Evolutionary conservation across 2,797 vertebrate species (phyloP), one percentile per base, ranked within the genome.

Genomic region (Etheostoma perlongum): DNA sequence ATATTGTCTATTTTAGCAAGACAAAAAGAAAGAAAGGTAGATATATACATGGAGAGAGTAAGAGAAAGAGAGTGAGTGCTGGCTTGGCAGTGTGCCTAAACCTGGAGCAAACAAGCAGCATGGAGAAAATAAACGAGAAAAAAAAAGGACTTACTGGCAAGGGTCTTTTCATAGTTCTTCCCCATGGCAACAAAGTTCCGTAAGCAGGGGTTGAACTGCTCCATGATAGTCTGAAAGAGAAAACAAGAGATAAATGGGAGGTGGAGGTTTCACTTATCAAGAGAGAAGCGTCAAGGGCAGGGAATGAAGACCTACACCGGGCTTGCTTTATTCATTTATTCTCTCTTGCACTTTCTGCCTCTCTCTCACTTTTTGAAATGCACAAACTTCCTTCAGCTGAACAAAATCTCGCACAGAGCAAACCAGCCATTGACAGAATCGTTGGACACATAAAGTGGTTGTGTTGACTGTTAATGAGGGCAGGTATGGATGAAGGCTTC

Each of bases 151-250:
- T 96, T 95, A 99, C 98, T 98, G 95, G 97, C 97, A 57, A 99
- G 96, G 52, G 98, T 96, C 84, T 99, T 99, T 94, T 99, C 98
- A 2, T 99, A 99, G 93, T 96, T 99, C 96, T 99, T 99, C 90
- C 98, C 98, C 98, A 99, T 99, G 91, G 98, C 96, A 87, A 99
- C 97, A 93, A 99, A 99, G 95, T 98, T 99, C 91, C 98, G 96
- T 90, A 99, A 97, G 95, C 97, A 99, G 92, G 98, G 98, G 78
- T 99, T 99, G 96, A 98, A 99, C 94, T 99, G 98, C 90, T 99
- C 98, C 98, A 99, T 99, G 94, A 99, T 98, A 2, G 96, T 97
- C 98, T 99, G 84, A 19, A 95, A 95, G 73, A 82, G 52, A 84
- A 86, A 80, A 83, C 21, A 75, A 72, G 55, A 81, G 62, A 90